Evolutionary conservation across 2,888 invertebrate genomes (phyloP).

Genomic region (Metacarcinus magister): DNA sequence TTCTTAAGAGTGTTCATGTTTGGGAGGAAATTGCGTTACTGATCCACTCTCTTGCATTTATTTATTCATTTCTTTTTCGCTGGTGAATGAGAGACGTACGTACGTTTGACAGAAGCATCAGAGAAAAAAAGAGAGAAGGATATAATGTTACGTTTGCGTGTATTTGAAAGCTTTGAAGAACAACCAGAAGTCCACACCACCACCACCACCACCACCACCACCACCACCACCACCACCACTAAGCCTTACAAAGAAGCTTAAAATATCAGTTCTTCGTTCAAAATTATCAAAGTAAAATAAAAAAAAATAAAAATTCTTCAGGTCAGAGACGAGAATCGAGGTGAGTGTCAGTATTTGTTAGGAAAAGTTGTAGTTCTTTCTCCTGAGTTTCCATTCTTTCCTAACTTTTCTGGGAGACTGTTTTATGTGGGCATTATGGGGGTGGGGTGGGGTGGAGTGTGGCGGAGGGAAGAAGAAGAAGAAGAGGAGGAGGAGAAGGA

Average conservation of each 20-base stretch:
- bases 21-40: too few relatives aligned
- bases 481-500: neutral
- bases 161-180: neutral
- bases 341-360: conserved; percentile 26
- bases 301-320: neutral
- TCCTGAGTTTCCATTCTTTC: neutral
- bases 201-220: neutral
- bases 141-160: too few relatives aligned
- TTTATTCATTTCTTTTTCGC: too few relatives aligned
- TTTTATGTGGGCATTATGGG: neutral
- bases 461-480: neutral
- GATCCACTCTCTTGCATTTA: too few relatives aligned
- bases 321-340: neutral
- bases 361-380: neutral
- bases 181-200: neutral
- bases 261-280: neutral
- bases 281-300: neutral
- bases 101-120: too few relatives aligned
- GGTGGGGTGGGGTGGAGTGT: neutral
- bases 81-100: too few relatives aligned
- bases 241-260: too few relatives aligned
- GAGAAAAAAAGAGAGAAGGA: too few relatives aligned
- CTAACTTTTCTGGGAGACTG: neutral
- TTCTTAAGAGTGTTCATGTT: too few relatives aligned
- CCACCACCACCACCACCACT: too few relatives aligned